Evolutionary conservation across 2,888 invertebrate species (phyloP), one percentile per base, ranked within the genome.

Genomic region (Drosophila percnosoma): DNA sequence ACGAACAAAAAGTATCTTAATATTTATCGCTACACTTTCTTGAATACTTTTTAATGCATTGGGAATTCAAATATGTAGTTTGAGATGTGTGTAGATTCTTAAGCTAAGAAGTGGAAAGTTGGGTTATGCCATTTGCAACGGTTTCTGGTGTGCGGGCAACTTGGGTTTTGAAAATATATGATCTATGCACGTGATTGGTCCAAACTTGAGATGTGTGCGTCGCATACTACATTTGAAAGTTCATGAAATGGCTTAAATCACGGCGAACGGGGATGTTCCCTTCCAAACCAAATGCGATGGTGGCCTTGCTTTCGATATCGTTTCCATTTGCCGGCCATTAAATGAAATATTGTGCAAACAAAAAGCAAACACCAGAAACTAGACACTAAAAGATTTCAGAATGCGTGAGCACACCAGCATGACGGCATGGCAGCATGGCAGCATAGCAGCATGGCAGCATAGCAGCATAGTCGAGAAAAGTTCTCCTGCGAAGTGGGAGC

Each of bases 171-270:
- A 18, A 52, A 36, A 55, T 55, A 29, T 34, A 66, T 51, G 18
- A 40, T 52, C 29, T 73, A 62, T 60, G 63, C 66, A 75, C 80
- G 80, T 77, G 76, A 59, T 79, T 70, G 53, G 66, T 63, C 61
- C 63, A 76, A 67, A 63, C 49, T 66, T 49, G 24, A 66, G 31
- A 29, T 52, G 69, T 65, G 59, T 52, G 73, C 21, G 33, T 21
- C 60, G 45, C 45, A 24, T 8, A 45, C 64, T 49, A 65, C 48
- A 64, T 49, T 62, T 27, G 36, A 80, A 77, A 77, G 80, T 77
- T 77, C 70, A 75, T 75, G 69, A 63, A 80, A 75, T 52, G 62
- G 70, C 57, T 78, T 77, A 77, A 80, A 70, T 75, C 77, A 80
- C 53, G 15, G 24, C 45, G 45, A 24, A 45, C 15, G 24, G 33